Evolutionary conservation across 2,888 invertebrate species (phyloP), one percentile per base, ranked within the genome.

Genomic region (Phasia obesa): DNA sequence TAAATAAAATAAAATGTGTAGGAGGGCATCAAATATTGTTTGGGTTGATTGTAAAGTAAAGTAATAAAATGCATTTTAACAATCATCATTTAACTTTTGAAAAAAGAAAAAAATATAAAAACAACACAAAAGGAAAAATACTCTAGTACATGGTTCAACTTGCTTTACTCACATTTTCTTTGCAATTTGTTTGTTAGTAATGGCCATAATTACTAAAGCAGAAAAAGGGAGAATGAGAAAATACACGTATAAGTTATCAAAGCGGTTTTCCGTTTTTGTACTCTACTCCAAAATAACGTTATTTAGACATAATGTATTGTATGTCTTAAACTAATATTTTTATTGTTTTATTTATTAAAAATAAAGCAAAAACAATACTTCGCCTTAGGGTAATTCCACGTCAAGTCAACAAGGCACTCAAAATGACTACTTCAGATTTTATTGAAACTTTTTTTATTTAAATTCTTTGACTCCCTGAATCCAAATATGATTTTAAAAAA

Each of bases 31-130:
- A 55, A 4, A 17, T 11, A 38, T 64, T 55, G 21, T n/a, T 42
- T 35, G 31, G 47, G 7, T 15, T 64, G 19, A 15, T 47, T 21
- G 51, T 51, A 23, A 49, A 38, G 38, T 42, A 23, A 67, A 31
- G 42, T n/a, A 69, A 53, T 60, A 79, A 65, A 73, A 65, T 51
- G 53, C 44, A 55, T 44, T 65, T 49, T 19, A 62, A 76, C 53
- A 49, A 71, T 60, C 64, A 78, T 53, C 31, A 60, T 75, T 83
- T 79, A 77, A 75, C 65, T 71, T 60, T 71, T 60, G 59, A 19
- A 47, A 71, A 78, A 74, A 9, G 38, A 38, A 38, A 17, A 47
- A 7, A 47, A 6, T 17, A 42, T 42, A 65, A 11, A 19, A 53
- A 27, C 17, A 47, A 47, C n/a, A 42, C 15, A 42, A 19, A 42